Base-by-base conservation (phyloP, 2,797 vertebrate genomes). In the Mastacembelus armatus region DNA sequence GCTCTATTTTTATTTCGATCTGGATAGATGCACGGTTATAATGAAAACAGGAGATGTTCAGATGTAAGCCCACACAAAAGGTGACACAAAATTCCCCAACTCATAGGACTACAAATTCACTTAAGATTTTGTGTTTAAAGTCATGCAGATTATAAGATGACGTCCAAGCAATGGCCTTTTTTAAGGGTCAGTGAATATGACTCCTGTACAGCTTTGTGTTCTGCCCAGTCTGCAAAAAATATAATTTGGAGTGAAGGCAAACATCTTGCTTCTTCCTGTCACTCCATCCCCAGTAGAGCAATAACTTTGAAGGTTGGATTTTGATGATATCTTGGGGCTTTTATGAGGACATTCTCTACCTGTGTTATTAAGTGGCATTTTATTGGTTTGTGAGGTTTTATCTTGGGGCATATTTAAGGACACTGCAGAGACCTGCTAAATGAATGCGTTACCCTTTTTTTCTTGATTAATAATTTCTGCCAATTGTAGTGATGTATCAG, bases 361-460 rank as follows among this genome's bases (percentile, higher is more conserved):
- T 40, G 44, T 62, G 42, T 78, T 85, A 84, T 86, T 81, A 78
- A 85, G 73, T 87, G 74, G 52, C 22, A 50, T 78, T 87, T 89
- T 74, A 76, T 79, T 78, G 74, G 63, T 56, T 65, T 43, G 38
- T 44, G 32, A 52, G 48, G 2, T 59, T 81, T 81, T 49, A 59
- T 63, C 63, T 35, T 32, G 18, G 47, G 65, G 30, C 51, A 29
- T 58, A 84, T 83, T 49, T 67, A 66, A 69, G 33, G 50, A 44
- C 56, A 35, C 49, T 52, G 30, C 32, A 55, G 9, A 49, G n/a
- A 62, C 15, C 22, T 60, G 29, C 27, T 55, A 33, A 44, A 61
- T 11, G 33, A n/a, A 64, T 16, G 5, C 10, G 33, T n/a, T 35
- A 10, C 5, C 26, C 10, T 14, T 18, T n/a, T 6, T 2, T 18